Evolutionary conservation across 2,888 invertebrate species (phyloP).

Genomic region (Ophion ellenae): DNA sequence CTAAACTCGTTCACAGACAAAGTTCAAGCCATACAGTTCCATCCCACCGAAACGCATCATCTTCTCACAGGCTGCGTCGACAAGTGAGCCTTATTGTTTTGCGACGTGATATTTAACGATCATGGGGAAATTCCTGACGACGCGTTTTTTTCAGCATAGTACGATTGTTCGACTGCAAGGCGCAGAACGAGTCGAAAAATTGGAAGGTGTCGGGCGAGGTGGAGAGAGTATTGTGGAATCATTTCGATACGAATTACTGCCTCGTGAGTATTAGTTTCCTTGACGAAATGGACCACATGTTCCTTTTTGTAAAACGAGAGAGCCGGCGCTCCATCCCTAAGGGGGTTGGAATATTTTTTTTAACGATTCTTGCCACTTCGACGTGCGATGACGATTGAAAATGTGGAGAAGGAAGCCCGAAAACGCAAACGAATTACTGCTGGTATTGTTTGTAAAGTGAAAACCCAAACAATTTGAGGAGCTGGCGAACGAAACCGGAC

Average conservation of each 20-base stretch:
- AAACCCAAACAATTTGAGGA: too few species aligned
- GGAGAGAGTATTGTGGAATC: constrained; percentile 94
- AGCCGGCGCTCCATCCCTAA: not conserved
- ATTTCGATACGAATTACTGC: constrained; percentile 90
- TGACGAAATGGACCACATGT: too few species aligned
- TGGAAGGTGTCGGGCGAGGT: constrained; percentile 92
- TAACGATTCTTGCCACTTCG: not conserved
- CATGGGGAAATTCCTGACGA: not conserved
- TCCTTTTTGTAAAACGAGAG: not conserved
- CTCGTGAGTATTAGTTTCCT: constrained; percentile 85
- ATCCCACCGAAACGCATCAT: constrained; percentile 92
- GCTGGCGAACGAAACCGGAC: too few species aligned
- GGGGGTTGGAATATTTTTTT: not conserved
- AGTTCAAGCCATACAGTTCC: constrained; percentile 94
- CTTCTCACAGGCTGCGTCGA: constrained; percentile 94
- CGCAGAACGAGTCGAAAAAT: constrained; percentile 85
- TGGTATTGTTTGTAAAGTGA: too few species aligned
- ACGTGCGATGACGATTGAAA: too few species aligned
- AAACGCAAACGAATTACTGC: too few species aligned
- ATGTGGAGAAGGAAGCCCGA: too few species aligned
- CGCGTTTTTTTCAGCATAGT: constrained; percentile 85
- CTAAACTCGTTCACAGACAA: constrained; percentile 91
- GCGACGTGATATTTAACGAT: not conserved
- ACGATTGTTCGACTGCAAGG: constrained; percentile 92
- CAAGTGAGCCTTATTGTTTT: constrained; percentile 81